A percentile compares a stretch with the other conserved stretches of the same genome.
Evolutionary conservation across 2,797 vertebrate genomes (phyloP).

Genomic region (Carcharodon carcharias): DNA sequence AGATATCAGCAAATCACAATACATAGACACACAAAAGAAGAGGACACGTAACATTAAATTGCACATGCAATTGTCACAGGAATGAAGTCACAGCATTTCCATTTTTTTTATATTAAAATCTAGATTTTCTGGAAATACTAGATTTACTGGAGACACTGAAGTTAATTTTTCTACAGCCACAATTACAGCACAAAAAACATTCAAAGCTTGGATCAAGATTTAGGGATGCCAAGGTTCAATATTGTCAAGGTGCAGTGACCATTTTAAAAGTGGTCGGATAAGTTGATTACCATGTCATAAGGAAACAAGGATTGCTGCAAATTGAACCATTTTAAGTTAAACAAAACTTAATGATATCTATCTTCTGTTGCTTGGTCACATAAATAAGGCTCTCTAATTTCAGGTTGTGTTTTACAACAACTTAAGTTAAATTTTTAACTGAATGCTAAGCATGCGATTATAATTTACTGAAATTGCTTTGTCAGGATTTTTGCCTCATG

Average conservation of each 20-base stretch:
- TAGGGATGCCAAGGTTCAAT: background rate
- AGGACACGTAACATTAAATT: slow-evolving; percentile 18
- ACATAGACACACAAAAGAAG: slow-evolving; percentile 9
- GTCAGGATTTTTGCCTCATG: background rate
- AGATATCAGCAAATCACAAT: slow-evolving; percentile 21
- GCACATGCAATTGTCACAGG: slow-evolving; percentile 25
- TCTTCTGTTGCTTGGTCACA: background rate
- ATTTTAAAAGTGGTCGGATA: background rate
- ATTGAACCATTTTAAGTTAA: background rate
- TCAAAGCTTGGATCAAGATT: background rate
- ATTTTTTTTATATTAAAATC: background rate
- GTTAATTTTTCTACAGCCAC: slow-evolving; percentile 23
- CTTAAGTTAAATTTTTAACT: background rate
- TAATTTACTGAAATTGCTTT: background rate
- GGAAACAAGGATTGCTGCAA: slow-evolving; percentile 9
- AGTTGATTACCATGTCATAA: background rate
- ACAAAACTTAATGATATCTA: background rate
- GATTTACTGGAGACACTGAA: background rate
- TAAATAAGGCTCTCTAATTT: background rate
- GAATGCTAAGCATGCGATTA: background rate
- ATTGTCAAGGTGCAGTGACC: background rate
- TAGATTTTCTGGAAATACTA: slow-evolving; percentile 20
- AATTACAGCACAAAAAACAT: background rate
- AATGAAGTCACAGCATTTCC: slow-evolving; percentile 14
- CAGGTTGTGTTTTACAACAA: background rate